Percentiles rank a stretch among this genome's conserved stretches.
Evolutionary conservation across 2,888 invertebrate species (phyloP).

Genomic region (Caenorhabditis angaria): DNA sequence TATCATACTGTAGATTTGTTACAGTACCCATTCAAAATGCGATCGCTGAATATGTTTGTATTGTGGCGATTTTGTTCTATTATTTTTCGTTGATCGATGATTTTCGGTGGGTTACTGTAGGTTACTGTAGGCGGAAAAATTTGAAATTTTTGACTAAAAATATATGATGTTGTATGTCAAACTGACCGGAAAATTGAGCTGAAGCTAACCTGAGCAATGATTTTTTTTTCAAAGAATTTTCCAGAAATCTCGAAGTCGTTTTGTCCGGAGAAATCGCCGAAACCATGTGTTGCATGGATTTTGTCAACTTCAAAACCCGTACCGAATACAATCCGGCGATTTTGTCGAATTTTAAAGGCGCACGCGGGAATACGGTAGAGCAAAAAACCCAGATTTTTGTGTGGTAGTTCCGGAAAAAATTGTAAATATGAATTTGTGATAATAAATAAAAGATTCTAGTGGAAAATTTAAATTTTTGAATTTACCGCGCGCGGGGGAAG

Average conservation of each 20-base stretch:
- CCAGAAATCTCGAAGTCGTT: slow-evolving; percentile 28
- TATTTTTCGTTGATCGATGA: slow-evolving; percentile 31
- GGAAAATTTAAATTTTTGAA: background rate
- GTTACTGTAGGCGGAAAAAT: background rate
- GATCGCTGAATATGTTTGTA: slow-evolving; percentile 40
- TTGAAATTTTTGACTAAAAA: too few species aligned
- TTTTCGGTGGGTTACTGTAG: slow-evolving; percentile 18
- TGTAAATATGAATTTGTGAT: background rate
- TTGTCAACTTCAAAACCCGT: slow-evolving; percentile 10
- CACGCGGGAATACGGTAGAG: too few species aligned
- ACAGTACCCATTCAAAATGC: slow-evolving; percentile 23
- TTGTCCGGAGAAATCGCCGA: slow-evolving; percentile 25
- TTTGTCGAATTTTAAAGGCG: slow-evolving; percentile 26
- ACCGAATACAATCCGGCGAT: slow-evolving; percentile 32
- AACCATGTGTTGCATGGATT: slow-evolving; percentile 40
- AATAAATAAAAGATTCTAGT: background rate
- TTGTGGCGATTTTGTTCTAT: slow-evolving; percentile 21
- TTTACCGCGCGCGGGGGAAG: background rate
- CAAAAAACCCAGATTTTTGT: slow-evolving; percentile 24
- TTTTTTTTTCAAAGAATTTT: background rate
- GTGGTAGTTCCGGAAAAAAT: slow-evolving; percentile 4
- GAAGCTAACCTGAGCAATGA: background rate
- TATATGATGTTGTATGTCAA: background rate
- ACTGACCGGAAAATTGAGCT: background rate
- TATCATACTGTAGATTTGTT: slow-evolving; percentile 8